Evolutionary conservation across 2,888 invertebrate genomes (phyloP), one percentile per base, ranked within the genome.

Genomic region (Rhagophthalmus giganteus): DNA sequence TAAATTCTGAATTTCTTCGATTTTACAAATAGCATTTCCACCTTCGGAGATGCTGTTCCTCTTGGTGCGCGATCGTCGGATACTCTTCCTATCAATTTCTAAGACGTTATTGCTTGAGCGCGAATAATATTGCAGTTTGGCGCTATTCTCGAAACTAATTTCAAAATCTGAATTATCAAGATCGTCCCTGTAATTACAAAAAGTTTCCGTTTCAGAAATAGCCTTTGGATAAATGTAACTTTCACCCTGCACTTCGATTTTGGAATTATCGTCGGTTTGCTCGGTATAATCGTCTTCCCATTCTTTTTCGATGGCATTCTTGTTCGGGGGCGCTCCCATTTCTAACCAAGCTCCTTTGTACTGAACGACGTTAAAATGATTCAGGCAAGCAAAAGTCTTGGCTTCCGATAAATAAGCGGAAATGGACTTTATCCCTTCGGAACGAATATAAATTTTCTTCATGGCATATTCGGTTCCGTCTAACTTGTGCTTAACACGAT

Each of bases 271-370:
- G 15, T 48, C 45, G n/a, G n/a, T n/a, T n/a, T n/a, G n/a, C n/a
- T n/a, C n/a, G n/a, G n/a, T n/a, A n/a, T n/a, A n/a, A n/a, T n/a
- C n/a, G n/a, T n/a, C n/a, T n/a, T n/a, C n/a, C n/a, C n/a, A n/a
- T n/a, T n/a, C n/a, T n/a, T n/a, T n/a, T 1, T 33, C 35, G 15
- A 51, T 50, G 2, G 49, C 37, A 25, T 47, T 54, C 8, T 49
- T 38, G 9, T 37, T 47, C 7, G 37, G 40, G 2, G 55, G 13
- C 4, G 77, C 77, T 55, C 80, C 79, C 54, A 83, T 76, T 71
- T 90, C 90, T 16, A 90, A 73, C 91, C 91, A 91, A 0, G 90
- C 90, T 0, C 86, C 86, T 76, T 90, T 90, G 65, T 90, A 91
- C 12, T 87, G 83, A 2, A 91, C 88, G 55, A 91, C 87, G 68